Base-by-base conservation (phyloP, 2,113 vertebrate genomes). In the Apus apus region DNA sequence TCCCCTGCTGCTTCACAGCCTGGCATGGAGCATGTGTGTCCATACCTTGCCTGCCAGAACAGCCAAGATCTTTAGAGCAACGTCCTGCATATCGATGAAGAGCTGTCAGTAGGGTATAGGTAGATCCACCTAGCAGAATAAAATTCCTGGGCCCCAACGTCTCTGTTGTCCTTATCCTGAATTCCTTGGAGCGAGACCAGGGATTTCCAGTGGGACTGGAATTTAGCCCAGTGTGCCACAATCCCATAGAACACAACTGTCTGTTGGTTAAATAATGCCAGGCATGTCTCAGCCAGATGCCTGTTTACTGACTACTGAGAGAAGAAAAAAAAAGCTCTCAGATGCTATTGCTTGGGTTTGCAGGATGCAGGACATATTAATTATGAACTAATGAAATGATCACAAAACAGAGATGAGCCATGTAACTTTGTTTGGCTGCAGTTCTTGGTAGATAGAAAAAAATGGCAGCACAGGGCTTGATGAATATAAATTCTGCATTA, bases 191-290 rank as follows among this genome's bases (percentile, higher is more conserved):
- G 70, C 1, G 0, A 76, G 18, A 89, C 91, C 86, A 95, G 51
- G 68, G 56, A 93, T 89, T 94, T 92, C 93, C 95, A 92, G 89
- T 20, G 76, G 70, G 94, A 92, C 79, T 95, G 95, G 95, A 97
- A 85, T 77, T 78, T 51, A 91, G 89, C 93, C 95, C 91, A 94
- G 84, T 81, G 77, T 94, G 86, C 91, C 94, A 90, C 72, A 65
- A 15, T 66, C 56, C 80, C 73, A 78, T 86, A 90, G 93, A 96
- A 94, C 86, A 95, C 79, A 91, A 92, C 86, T 89, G 80, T 81
- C 91, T 93, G 67, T 95, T 92, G 96, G 91, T 57, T 96, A 89
- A 96, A 95, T 89, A 96, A 56, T 20, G 95, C 84, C 91, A 94
- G 68, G 73, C 53, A 5, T 14, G n/a, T 60, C 94, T 95, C 89